Percentiles rank a stretch among this genome's conserved stretches.
These are phyloP conservation scores for Larimichthys polyactis DNA, from an alignment of 2,113 vertebrate genomes.

Conservation along the genomic window DNA sequence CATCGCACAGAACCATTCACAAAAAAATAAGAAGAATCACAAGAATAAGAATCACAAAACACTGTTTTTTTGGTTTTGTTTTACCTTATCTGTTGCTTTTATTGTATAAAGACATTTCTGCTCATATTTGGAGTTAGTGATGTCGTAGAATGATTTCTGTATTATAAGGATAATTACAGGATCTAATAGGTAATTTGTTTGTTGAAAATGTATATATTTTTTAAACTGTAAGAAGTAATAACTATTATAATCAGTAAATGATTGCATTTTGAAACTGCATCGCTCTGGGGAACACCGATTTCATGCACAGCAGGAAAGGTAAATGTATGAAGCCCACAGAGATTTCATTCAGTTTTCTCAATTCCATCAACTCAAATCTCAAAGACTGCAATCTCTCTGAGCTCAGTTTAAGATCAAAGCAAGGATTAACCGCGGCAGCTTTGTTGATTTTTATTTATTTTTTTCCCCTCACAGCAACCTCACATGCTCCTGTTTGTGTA, in stretches of 20 bases:
- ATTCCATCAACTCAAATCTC: slow-evolving; percentile 49
- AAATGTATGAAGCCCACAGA: slow-evolving; percentile 24
- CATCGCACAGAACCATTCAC: not conserved
- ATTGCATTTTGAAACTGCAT: slow-evolving; percentile 10
- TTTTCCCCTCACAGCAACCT: not conserved
- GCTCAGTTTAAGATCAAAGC: slow-evolving; percentile 52
- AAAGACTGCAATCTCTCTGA: slow-evolving; percentile 30
- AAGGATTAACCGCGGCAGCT: slow-evolving; percentile 52
- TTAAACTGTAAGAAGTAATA: not conserved
- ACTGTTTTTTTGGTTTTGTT: not conserved
- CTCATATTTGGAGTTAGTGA: not conserved
- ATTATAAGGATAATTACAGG: not conserved
- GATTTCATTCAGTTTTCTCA: slow-evolving; percentile 64
- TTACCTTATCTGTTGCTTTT: not conserved
- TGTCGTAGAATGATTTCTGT: not conserved
- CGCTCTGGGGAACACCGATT: slow-evolving; percentile 16
- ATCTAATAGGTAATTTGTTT: not conserved
- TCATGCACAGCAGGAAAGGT: slow-evolving; percentile 6
- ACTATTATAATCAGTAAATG: slow-evolving; percentile 3
- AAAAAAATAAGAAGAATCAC: not conserved
- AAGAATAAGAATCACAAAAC: not conserved
- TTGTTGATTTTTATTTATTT: slow-evolving; percentile 30
- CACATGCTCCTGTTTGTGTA: slow-evolving; percentile 38
- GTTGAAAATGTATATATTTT: not conserved
- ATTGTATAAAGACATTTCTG: not conserved